phyloP scores from a whole-genome alignment of 2,113 vertebrate species.

The Gopherus flavomarginatus region DNA sequence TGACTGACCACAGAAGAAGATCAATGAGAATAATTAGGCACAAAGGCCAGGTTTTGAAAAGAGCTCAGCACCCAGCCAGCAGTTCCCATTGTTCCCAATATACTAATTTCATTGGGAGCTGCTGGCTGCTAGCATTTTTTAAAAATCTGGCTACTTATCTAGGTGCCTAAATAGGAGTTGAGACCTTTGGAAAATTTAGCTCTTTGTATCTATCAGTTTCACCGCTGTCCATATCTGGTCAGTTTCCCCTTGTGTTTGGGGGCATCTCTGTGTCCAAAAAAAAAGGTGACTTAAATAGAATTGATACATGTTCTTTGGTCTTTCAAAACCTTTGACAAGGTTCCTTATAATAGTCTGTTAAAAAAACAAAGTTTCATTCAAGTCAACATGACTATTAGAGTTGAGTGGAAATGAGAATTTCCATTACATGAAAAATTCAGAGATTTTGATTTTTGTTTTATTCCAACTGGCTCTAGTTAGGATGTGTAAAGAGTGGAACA shows the following conservation, averaged over 20 bases:
- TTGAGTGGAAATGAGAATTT: neutral
- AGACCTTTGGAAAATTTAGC: neutral
- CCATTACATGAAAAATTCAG: neutral
- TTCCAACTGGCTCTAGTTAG: neutral
- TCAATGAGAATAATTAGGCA: neutral
- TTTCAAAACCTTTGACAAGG: neutral
- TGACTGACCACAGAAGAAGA: neutral
- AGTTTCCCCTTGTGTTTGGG: neutral
- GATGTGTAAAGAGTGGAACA: neutral
- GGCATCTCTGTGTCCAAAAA: neutral
- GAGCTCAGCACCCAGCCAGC: neutral
- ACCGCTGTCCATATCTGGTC: neutral
- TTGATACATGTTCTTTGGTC: neutral
- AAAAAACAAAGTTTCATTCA: neutral
- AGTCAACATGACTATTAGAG: neutral
- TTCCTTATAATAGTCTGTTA: neutral
- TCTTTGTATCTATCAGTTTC: conserved; percentile 1
- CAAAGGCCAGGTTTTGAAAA: conserved; percentile 1
- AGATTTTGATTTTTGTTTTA: neutral
- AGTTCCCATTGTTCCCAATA: neutral
- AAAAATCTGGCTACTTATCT: neutral
- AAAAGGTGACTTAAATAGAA: neutral
- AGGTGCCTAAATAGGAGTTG: neutral
- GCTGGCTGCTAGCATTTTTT: fast-evolving
- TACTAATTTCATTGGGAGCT: neutral